phyloP scores from a whole-genome alignment of 2,797 vertebrate genomes.

The Tadarida brasiliensis region DNA sequence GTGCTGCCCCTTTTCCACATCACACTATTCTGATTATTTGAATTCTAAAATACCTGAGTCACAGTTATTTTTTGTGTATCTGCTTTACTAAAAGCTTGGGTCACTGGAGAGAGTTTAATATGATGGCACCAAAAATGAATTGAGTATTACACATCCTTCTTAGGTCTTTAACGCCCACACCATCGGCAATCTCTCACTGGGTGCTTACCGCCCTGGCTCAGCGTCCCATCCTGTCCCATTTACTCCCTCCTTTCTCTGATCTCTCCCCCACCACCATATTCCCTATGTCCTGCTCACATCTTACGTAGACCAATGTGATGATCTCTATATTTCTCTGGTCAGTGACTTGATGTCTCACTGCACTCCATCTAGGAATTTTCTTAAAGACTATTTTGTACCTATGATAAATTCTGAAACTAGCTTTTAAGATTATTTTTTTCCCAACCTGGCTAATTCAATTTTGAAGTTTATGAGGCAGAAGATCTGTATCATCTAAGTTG shows the following conservation, averaged over 20 bases:
- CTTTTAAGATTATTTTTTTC: slow-evolving; percentile 35
- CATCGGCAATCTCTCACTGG: neutral
- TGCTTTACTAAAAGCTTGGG: neutral
- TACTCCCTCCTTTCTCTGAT: neutral
- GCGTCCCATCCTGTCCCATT: neutral
- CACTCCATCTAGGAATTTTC: neutral
- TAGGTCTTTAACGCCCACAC: neutral
- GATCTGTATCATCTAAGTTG: neutral
- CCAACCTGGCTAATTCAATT: neutral
- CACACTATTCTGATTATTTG: neutral
- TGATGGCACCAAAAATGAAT: neutral
- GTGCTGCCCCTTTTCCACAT: neutral
- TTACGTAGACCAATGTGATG: neutral
- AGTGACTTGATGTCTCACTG: neutral
- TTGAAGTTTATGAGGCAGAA: neutral
- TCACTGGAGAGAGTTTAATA: neutral
- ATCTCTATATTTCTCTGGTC: neutral
- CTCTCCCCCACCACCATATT: no score
- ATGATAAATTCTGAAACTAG: neutral
- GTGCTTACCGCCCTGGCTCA: no score
- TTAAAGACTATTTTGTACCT: neutral
- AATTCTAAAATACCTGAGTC: neutral
- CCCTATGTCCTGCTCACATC: neutral
- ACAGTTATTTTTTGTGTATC: neutral
- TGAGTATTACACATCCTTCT: neutral